Base-by-base conservation (phyloP, 2,113 vertebrate species). In the Pterocles gutturalis region DNA sequence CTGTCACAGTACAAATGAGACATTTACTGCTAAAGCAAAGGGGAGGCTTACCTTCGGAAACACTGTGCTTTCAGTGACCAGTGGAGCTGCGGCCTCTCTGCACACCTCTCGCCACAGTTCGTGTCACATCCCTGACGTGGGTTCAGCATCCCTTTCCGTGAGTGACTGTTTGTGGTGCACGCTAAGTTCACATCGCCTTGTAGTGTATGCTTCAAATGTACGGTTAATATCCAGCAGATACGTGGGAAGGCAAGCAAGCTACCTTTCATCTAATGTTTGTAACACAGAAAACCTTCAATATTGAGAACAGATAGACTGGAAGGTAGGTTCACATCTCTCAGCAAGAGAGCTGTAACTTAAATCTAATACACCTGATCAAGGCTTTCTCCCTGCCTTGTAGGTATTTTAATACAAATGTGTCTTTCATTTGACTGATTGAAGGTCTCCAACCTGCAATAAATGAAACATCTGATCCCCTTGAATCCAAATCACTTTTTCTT, bases 381-480 rank as follows among this genome's bases (percentile, higher is more conserved):
- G 97, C 97, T 96, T 97, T 93, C 98, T 97, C 97, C 98, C 98
- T 98, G 98, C 98, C 98, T 98, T 96, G 92, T 98, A 98, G 97
- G 98, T 98, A 98, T 98, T 98, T 98, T 98, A 96, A 98, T 98
- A 99, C 99, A 99, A 99, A 99, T 98, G 96, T 96, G 98, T 98
- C 99, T 99, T 99, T 99, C 99, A 99, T 99, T 98, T 97, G 97
- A 96, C 97, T 98, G 98, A 98, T 98, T 98, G 98, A 98, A 97
- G 98, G 97, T 98, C 99, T 99, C 98, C 98, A 98, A 98, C 98
- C 98, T 98, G 98, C 99, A 99, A 99, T 99, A 99, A 99, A 99
- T 98, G 98, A 97, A 99, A 98, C 99, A 99, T 99, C 99, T 99
- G 99, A 99, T 99, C 99, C 98, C 98, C 98, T 99, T 99, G 98